Percentiles rank a stretch among this genome's conserved stretches.
phyloP scores from a whole-genome alignment of 2,797 vertebrate genomes.

The Cheirogaleus major region DNA sequence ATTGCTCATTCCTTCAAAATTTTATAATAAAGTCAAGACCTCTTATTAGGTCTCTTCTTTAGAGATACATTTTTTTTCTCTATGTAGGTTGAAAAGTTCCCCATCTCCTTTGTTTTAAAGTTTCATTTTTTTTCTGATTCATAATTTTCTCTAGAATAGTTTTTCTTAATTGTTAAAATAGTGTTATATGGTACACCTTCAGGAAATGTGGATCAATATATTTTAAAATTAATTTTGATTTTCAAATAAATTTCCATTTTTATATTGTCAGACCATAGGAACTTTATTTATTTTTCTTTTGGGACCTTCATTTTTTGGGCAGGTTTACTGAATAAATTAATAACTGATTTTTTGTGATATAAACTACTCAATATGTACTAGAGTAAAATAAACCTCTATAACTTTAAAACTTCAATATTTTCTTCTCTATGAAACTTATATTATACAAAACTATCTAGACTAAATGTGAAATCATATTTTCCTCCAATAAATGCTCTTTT shows the following conservation, averaged over 20 bases:
- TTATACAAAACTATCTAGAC: conserved; percentile 52
- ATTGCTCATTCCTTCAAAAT: not conserved
- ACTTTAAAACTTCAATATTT: conserved; percentile 58
- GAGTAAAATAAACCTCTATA: conserved; percentile 49
- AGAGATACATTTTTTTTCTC: not conserved
- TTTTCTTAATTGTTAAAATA: not conserved
- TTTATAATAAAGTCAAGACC: not conserved
- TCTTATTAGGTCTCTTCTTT: not conserved
- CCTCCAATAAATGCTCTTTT: conserved; percentile 64
- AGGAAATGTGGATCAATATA: not conserved
- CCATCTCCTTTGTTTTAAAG: not conserved
- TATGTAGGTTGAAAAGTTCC: not conserved
- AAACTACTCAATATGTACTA: conserved; percentile 27
- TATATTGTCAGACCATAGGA: not conserved
- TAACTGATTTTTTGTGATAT: conserved; percentile 18
- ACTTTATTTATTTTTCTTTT: conserved; percentile 29
- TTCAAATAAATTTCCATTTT: conserved; percentile 56
- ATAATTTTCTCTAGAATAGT: conserved; percentile 5
- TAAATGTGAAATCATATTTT: conserved; percentile 74
- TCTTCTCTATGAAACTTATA: conserved; percentile 51
- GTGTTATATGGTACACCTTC: not conserved
- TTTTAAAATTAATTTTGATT: conserved; percentile 56
- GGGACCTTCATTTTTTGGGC: not conserved
- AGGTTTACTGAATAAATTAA: conserved; percentile 48
- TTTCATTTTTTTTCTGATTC: not conserved